A percentile compares a stretch with the other conserved stretches of the same genome.
phyloP scores from a whole-genome alignment of 2,797 vertebrate genomes.

The Galaxias olidus region DNA sequence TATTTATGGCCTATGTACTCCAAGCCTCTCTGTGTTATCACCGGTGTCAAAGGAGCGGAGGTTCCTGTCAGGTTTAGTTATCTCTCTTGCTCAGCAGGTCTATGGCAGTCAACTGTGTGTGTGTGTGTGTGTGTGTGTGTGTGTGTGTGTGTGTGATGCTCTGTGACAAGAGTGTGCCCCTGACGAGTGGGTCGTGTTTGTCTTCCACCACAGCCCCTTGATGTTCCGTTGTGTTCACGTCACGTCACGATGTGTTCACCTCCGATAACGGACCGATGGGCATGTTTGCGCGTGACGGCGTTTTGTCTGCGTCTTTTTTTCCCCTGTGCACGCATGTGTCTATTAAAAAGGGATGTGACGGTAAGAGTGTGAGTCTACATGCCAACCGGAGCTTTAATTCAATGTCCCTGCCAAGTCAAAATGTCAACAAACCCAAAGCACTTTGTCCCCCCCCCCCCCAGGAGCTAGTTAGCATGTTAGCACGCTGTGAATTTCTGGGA shows the following conservation, averaged over 20 bases:
- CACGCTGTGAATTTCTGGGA: background rate
- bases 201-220: conserved; percentile 20
- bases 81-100: too few relatives aligned
- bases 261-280: conserved; percentile 16
- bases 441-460: background rate
- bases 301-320: background rate
- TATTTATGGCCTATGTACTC: conserved; percentile 56
- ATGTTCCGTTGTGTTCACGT: conserved; percentile 24
- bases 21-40: conserved; percentile 33
- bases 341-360: conserved; percentile 10
- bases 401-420: too few relatives aligned
- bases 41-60: conserved; percentile 44
- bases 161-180: conserved; percentile 8
- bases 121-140: background rate
- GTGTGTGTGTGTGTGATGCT: conserved; percentile 15
- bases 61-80: too few relatives aligned
- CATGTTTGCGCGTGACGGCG: conserved; percentile 37
- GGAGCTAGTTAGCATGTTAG: background rate
- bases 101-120: too few relatives aligned
- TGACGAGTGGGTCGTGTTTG: conserved; percentile 38
- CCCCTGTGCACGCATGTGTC: background rate
- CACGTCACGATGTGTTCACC: too few relatives aligned
- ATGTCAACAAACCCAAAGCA: background rate
- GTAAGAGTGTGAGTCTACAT: too few relatives aligned
- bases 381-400: too few relatives aligned